Base-by-base conservation (phyloP, 2,888 invertebrate species). In the Phytoseiulus persimilis region DNA sequence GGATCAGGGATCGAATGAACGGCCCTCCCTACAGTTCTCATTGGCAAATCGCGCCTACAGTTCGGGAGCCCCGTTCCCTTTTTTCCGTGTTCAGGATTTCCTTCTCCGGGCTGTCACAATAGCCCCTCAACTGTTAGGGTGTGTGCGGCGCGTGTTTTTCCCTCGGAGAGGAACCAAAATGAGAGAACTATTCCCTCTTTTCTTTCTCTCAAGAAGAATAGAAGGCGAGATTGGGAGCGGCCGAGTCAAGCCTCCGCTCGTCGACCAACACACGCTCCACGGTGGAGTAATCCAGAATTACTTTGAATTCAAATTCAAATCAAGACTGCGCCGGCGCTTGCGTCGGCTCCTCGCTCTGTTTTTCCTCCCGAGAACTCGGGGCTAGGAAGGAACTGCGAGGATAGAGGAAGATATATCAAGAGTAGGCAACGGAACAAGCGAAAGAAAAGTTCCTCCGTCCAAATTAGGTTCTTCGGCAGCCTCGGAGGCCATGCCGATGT, bases 251-350 rank as follows among this genome's bases (percentile, higher is more conserved):
- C 28, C 65, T 18, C 65, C 9, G 18, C 9, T 28, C 14, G 65
- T 65, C 65, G 65, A 28, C 65, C 65, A 65, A 65, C 65, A 65
- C 65, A 65, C 87, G 87, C 87, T 32, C 45, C 33, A 39, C 39
- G n/a, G 87, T 87, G 87, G n/a, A 87, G 87, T 87, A 87, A 87
- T 87, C 87, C 87, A 87, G 87, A 87, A 87, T 87, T 87, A 87
- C 45, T 87, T 45, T 45, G 39, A 45, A 87, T 87, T 87, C 87
- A 87, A 87, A 87, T 87, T 87, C 87, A 87, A 87, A 87, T 87
- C 87, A 87, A 87, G 39, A 65, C 65, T 65, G 87, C 45, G 87
- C 39, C 87, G 87, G 31, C 31, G 84, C 83, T 83, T n/a, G 83
- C 84, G 3, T 84, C 84, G 84, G 32, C 11, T 9, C 11, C 23